A percentile compares a stretch with the other conserved stretches of the same genome.
Conservation (phyloP, 2,113 vertebrate species). For the Semicossyphus pulcher region DNA sequence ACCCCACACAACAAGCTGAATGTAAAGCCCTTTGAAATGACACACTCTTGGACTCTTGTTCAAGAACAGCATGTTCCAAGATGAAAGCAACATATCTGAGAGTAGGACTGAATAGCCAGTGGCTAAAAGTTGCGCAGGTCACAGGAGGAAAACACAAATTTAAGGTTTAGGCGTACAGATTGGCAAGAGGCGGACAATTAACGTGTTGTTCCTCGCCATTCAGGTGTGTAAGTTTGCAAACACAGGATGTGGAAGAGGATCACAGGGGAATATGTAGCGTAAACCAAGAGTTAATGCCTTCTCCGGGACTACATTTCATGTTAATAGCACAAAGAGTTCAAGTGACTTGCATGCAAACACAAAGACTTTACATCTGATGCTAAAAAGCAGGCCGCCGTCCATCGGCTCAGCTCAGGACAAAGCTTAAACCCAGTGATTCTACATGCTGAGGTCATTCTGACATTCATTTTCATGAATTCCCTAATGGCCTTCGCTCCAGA, state of each 20-base stretch:
- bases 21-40: slow-evolving; percentile 44
- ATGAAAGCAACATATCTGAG: slow-evolving; percentile 9
- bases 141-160: slow-evolving; percentile 7
- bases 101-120: slow-evolving; percentile 11
- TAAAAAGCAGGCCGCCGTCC: slow-evolving; percentile 32
- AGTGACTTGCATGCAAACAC: slow-evolving; percentile 30
- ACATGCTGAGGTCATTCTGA: slow-evolving; percentile 69
- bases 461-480: slow-evolving; percentile 73
- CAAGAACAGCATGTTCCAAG: slow-evolving; percentile 43
- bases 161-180: slow-evolving; percentile 17
- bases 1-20: slow-evolving; percentile 48
- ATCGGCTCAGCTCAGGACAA: slow-evolving; percentile 37
- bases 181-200: slow-evolving; percentile 15
- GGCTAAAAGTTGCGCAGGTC: slow-evolving; percentile 4
- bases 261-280: background rate
- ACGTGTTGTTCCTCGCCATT: background rate
- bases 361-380: slow-evolving; percentile 12
- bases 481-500: slow-evolving; percentile 70
- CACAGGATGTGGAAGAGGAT: background rate
- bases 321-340: slow-evolving; percentile 21
- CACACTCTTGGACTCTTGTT: slow-evolving; percentile 13
- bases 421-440: slow-evolving; percentile 50
- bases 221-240: background rate
- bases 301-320: slow-evolving; percentile 23
- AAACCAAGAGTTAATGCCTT: slow-evolving; percentile 6